Evolutionary conservation across 1,140 invertebrate genomes (phyloP).

Genomic region (Ostrea denselamellosa): DNA sequence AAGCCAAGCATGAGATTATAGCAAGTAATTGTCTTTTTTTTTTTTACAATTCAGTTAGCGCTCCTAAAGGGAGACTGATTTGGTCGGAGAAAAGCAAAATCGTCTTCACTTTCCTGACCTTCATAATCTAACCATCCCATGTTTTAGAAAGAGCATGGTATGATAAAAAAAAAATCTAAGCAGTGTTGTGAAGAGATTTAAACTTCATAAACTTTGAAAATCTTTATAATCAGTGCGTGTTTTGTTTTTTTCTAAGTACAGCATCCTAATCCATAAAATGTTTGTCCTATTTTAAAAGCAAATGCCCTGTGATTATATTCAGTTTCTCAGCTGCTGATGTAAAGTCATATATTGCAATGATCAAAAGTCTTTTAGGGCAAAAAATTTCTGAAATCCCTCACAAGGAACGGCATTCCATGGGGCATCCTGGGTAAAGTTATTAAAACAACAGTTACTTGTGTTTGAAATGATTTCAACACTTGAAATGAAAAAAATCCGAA

Average conservation of each 20-base stretch:
- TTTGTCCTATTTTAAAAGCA: too few relatives aligned
- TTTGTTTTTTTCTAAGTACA: not conserved
- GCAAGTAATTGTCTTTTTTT: slow-evolving; percentile 9
- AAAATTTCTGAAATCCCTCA: too few relatives aligned
- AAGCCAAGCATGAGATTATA: slow-evolving; percentile 8
- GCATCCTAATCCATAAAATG: not conserved
- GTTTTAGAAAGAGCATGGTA: not conserved
- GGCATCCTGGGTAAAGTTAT: not conserved
- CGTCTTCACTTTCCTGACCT: not conserved
- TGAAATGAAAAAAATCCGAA: slow-evolving; percentile 16
- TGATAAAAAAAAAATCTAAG: not conserved
- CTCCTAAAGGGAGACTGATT: not conserved
- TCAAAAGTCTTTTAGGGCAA: too few relatives aligned
- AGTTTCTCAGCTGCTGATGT: not conserved
- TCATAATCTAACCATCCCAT: not conserved
- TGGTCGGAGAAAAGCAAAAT: not conserved
- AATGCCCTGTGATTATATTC: too few relatives aligned
- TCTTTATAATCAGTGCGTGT: not conserved
- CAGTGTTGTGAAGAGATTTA: not conserved
- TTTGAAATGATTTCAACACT: slow-evolving; percentile 14
- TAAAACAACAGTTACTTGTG: not conserved
- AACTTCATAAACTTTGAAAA: not conserved
- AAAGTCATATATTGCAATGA: too few relatives aligned
- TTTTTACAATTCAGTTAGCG: not conserved
- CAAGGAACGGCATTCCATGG: not conserved